Evolutionary conservation across 2,797 vertebrate species (phyloP).

Genomic region (Urosaurus nigricauda): DNA sequence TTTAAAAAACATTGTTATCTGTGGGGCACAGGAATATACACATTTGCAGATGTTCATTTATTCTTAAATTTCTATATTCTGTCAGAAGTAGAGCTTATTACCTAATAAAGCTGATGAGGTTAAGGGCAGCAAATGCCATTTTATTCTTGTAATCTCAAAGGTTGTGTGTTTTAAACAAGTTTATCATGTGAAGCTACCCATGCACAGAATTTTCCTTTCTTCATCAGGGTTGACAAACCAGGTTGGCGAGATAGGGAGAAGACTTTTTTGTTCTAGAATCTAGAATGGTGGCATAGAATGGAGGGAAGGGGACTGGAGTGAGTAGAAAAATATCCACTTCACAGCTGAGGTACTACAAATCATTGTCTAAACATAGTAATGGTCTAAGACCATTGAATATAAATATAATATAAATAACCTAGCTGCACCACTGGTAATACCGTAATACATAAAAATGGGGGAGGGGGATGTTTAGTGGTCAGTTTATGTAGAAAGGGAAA

Average conservation of each 20-base stretch:
- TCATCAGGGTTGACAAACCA: not conserved
- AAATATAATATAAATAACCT: not conserved
- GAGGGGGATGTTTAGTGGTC: not conserved
- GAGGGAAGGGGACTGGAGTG: not conserved
- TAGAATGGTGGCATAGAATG: not conserved
- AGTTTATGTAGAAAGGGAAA: not conserved
- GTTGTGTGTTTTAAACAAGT: not conserved
- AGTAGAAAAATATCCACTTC: not conserved
- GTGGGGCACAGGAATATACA: not conserved
- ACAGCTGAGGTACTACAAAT: not conserved
- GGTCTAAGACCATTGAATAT: not conserved
- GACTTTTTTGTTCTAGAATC: not conserved
- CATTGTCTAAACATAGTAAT: not conserved
- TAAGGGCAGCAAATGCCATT: not conserved
- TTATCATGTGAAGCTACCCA: not conserved
- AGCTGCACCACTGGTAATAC: slow-evolving; percentile 39
- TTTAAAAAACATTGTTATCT: not conserved
- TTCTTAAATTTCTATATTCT: not conserved
- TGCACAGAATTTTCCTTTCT: not conserved
- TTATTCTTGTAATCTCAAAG: not conserved
- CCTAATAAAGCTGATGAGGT: not conserved
- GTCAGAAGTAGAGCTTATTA: not conserved
- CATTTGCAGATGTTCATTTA: not conserved
- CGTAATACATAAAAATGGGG: slow-evolving; percentile 21
- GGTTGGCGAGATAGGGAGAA: not conserved